A percentile compares a stretch with the other conserved stretches of the same genome.
Conservation (phyloP, 2,888 invertebrate genomes). For the Rhopalosiphum nymphaeae region DNA sequence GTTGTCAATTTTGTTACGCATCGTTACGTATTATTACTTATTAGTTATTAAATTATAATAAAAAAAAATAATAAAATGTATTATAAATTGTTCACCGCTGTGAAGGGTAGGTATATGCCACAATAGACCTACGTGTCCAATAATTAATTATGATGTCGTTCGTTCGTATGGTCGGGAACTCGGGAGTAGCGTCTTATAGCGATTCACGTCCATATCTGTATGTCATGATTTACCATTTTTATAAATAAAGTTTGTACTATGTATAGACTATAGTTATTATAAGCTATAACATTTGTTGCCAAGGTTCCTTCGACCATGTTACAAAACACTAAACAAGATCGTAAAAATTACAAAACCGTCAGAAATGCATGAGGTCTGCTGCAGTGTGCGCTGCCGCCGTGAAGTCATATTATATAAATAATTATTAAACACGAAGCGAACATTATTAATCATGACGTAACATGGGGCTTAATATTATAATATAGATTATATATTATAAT, state of each 20-base stretch:
- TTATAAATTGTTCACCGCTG: background rate
- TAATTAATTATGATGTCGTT: background rate
- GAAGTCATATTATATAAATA: background rate
- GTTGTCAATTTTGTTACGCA: background rate
- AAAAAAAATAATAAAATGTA: background rate
- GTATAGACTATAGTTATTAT: too few species aligned
- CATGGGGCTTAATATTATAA: background rate
- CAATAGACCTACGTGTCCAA: background rate
- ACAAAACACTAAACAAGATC: background rate
- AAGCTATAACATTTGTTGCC: too few species aligned
- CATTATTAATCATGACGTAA: background rate
- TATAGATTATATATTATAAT: background rate
- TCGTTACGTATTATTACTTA: background rate
- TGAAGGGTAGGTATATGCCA: background rate
- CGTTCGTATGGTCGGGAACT: background rate
- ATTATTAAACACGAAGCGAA: background rate
- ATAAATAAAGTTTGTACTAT: too few species aligned
- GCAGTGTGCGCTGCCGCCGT: background rate
- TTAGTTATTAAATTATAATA: background rate
- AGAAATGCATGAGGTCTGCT: background rate
- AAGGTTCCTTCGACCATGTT: too few species aligned
- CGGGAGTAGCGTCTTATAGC: background rate
- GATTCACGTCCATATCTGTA: background rate
- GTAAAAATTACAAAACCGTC: background rate
- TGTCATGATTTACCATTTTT: too few species aligned